Evolutionary conservation across 2,113 vertebrate genomes (phyloP).

Genomic region (Trogon surrucura): DNA sequence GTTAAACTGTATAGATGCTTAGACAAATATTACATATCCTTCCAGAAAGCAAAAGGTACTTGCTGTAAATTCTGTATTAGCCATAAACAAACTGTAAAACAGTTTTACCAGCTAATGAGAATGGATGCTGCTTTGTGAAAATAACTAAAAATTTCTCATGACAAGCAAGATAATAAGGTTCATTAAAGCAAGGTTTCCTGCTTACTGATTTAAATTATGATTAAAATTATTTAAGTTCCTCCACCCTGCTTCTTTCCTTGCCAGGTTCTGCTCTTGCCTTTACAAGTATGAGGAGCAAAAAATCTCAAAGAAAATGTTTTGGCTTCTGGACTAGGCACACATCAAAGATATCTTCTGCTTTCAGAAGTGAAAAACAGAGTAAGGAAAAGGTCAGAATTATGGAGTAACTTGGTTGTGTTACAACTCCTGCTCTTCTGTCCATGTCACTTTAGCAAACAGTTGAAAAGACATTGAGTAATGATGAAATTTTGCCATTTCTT

Average conservation of each 20-base stretch:
- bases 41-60: neutral
- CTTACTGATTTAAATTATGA: neutral
- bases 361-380: neutral
- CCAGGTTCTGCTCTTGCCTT: neutral
- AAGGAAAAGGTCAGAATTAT: neutral
- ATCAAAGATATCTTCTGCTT: neutral
- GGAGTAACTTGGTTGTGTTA: neutral
- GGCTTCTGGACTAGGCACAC: neutral
- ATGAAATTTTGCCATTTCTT: accelerated
- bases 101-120: neutral
- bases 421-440: neutral
- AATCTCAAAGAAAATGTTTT: neutral
- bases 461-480: neutral
- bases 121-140: neutral
- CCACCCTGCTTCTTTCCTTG: neutral
- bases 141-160: neutral
- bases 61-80: neutral
- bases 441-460: neutral
- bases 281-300: neutral
- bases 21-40: neutral
- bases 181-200: neutral
- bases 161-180: neutral
- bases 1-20: neutral
- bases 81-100: neutral
- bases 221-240: neutral